Conservation (phyloP, 2,888 invertebrate genomes). For the Lumbricus terrestris region DNA sequence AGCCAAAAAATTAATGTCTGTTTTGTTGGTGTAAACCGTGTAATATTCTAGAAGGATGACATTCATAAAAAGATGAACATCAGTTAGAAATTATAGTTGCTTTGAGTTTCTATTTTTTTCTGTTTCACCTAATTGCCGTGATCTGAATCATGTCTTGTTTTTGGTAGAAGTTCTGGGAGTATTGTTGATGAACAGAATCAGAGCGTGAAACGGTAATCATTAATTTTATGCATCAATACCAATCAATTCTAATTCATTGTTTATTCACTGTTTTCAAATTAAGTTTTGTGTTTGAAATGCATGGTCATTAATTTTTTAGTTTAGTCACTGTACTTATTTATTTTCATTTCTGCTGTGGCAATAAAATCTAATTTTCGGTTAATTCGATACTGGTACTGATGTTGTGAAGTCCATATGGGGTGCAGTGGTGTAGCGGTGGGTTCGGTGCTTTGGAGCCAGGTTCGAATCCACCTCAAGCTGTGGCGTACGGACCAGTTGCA, state of each 20-base stretch:
- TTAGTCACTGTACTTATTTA: neutral
- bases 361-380: neutral
- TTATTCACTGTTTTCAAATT: neutral
- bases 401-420: neutral
- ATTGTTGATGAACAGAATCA: conserved; percentile 13
- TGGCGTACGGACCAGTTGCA: no score
- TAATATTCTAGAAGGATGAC: neutral
- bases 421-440: no score
- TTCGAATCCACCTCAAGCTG: no score
- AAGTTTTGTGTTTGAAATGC: neutral
- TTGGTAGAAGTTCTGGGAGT: neutral
- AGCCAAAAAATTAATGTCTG: neutral
- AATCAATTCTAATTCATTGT: neutral
- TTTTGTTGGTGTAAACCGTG: no score
- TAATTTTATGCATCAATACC: no score
- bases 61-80: neutral
- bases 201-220: neutral
- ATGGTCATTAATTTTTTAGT: neutral
- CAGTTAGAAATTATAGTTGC: neutral
- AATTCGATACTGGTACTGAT: neutral
- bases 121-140: neutral
- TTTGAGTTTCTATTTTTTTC: neutral
- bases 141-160: conserved; percentile 35
- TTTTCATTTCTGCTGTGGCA: neutral
- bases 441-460: no score